A percentile compares a stretch with the other conserved stretches of the same genome.
phyloP scores from a whole-genome alignment of 2,797 vertebrate species.

The Crocodylus rhombifer region DNA sequence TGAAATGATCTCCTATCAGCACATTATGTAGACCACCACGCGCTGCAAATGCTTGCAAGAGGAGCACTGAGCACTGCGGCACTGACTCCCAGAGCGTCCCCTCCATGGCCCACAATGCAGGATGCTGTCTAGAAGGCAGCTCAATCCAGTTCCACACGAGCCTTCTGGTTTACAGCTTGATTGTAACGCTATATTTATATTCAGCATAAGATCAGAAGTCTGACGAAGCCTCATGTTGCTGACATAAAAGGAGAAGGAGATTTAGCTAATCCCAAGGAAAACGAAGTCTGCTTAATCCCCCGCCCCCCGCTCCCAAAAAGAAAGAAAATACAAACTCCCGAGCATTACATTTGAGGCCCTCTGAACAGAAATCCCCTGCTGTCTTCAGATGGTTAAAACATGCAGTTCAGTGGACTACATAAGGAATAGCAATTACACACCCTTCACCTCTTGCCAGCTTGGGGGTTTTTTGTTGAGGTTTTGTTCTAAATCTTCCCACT shows the following conservation, averaged over 20 bases:
- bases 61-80: not conserved
- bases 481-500: slow-evolving; percentile 41
- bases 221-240: slow-evolving; percentile 68
- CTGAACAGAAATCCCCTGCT: slow-evolving; percentile 58
- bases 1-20: not conserved
- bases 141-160: slow-evolving; percentile 76
- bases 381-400: slow-evolving; percentile 67
- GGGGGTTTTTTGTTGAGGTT: not conserved
- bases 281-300: slow-evolving; percentile 62
- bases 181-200: slow-evolving; percentile 67
- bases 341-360: slow-evolving; percentile 40
- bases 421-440: slow-evolving; percentile 69
- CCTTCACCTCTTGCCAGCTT: slow-evolving; percentile 46
- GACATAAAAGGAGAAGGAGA: slow-evolving; percentile 73
- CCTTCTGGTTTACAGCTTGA: slow-evolving; percentile 33
- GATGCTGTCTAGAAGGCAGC: not conserved
- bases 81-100: not conserved
- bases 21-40: not conserved
- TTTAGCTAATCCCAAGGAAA: slow-evolving; percentile 77
- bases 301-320: slow-evolving; percentile 22
- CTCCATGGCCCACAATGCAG: not conserved
- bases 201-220: slow-evolving; percentile 66
- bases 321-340: slow-evolving; percentile 43
- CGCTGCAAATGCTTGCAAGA: accelerated
- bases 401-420: slow-evolving; percentile 32